phyloP scores from a whole-genome alignment of 2,113 vertebrate species.

The Notechis scutatus region DNA sequence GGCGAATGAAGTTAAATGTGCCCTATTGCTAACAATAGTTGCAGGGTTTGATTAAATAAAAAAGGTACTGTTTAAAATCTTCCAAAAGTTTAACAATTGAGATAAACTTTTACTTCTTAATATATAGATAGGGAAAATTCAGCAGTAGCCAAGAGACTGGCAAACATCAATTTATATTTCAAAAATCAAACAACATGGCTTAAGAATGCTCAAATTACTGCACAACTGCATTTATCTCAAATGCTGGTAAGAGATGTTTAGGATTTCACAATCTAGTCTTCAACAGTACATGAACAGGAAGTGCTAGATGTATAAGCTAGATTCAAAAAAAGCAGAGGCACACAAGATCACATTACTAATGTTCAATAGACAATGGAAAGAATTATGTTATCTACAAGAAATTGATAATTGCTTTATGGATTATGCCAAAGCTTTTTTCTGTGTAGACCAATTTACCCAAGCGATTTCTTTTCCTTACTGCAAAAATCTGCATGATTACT shows the following conservation, averaged over 20 bases:
- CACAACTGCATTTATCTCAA: neutral
- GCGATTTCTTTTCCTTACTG: neutral
- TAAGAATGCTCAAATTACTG: neutral
- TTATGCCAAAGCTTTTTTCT: neutral
- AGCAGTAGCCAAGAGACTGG: neutral
- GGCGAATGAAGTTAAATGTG: neutral
- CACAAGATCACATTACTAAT: neutral
- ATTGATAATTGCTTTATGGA: neutral
- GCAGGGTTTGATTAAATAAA: neutral
- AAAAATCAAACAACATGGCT: neutral
- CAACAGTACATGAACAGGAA: neutral
- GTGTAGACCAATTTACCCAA: neutral
- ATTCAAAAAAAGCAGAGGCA: neutral
- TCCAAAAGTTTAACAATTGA: neutral
- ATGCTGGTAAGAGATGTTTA: neutral
- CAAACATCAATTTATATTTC: neutral
- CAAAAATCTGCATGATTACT: neutral
- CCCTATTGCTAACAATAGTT: neutral
- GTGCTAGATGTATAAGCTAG: neutral
- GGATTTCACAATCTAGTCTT: neutral
- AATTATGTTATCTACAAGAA: neutral
- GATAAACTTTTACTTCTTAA: neutral
- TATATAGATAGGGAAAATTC: neutral
- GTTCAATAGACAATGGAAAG: neutral
- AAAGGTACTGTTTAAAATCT: neutral